phyloP scores from a whole-genome alignment of 2,113 vertebrate species.

The Pollachius pollachius region DNA sequence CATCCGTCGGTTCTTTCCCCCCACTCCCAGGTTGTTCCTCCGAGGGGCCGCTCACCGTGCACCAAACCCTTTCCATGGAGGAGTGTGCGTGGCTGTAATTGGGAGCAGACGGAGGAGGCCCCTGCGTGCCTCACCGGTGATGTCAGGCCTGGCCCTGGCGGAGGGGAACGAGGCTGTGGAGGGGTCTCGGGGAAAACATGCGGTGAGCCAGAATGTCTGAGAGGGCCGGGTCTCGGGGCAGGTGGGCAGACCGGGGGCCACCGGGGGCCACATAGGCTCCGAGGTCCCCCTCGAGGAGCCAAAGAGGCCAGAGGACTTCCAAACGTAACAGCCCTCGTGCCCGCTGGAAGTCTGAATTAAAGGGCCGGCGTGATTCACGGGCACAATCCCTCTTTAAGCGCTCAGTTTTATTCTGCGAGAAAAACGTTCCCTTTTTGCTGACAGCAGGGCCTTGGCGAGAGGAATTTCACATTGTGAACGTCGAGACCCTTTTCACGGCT shows the following conservation, averaged over 20 bases:
- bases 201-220: constrained; percentile 50
- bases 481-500: too few species aligned
- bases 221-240: constrained; percentile 23
- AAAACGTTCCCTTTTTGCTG: too few species aligned
- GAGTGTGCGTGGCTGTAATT: constrained; percentile 63
- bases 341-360: too few species aligned
- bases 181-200: constrained; percentile 18
- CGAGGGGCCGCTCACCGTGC: constrained; percentile 29
- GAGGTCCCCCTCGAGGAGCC: background rate
- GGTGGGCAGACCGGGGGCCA: constrained; percentile 37
- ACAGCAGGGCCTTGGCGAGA: too few species aligned
- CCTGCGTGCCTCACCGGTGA: constrained; percentile 71
- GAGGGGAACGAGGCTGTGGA: constrained; percentile 37
- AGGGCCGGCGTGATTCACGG: too few species aligned
- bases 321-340: too few species aligned
- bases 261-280: constrained; percentile 7
- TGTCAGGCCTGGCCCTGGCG: constrained; percentile 60
- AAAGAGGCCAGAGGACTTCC: too few species aligned
- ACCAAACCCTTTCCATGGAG: constrained; percentile 48
- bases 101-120: constrained; percentile 72
- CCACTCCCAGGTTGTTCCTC: constrained; percentile 57
- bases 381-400: too few species aligned
- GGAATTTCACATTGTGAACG: too few species aligned
- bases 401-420: too few species aligned
- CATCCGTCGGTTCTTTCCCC: constrained; percentile 46